Evolutionary conservation across 2,113 vertebrate genomes (phyloP).

Genomic region (Nothoprocta pentlandii): DNA sequence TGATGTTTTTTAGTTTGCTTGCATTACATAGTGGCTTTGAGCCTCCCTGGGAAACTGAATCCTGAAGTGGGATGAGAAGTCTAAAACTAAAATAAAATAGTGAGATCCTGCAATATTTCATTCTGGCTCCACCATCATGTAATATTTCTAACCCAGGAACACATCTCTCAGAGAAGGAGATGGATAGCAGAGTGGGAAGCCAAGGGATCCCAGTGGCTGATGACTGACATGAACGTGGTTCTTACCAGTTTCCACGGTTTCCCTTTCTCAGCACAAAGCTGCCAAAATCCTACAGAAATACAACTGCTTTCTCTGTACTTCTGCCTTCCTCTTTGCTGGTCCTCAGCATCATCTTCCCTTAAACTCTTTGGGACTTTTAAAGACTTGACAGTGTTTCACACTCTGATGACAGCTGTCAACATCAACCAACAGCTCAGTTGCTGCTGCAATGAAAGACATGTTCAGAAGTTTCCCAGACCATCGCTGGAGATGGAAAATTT

Average conservation of each 20-base stretch:
- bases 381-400: background rate
- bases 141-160: background rate
- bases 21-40: background rate
- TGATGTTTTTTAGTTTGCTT: background rate
- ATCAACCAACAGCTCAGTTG: background rate
- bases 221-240: rapidly evolving
- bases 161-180: background rate
- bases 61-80: background rate
- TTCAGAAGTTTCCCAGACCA: background rate
- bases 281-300: background rate
- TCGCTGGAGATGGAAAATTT: background rate
- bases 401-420: background rate
- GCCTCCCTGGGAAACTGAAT: background rate
- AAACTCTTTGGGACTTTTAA: background rate
- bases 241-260: background rate
- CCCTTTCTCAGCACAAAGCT: background rate
- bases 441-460: background rate
- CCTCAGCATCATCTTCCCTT: background rate
- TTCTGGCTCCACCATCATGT: background rate
- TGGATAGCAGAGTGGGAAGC: background rate
- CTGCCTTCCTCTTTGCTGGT: background rate
- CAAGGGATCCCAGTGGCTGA: background rate
- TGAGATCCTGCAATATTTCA: background rate
- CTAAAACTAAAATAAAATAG: background rate
- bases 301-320: background rate